These are phyloP conservation scores for Maniola hyperantus DNA, from an alignment of 2,888 invertebrate genomes.

Conservation along the genomic window DNA sequence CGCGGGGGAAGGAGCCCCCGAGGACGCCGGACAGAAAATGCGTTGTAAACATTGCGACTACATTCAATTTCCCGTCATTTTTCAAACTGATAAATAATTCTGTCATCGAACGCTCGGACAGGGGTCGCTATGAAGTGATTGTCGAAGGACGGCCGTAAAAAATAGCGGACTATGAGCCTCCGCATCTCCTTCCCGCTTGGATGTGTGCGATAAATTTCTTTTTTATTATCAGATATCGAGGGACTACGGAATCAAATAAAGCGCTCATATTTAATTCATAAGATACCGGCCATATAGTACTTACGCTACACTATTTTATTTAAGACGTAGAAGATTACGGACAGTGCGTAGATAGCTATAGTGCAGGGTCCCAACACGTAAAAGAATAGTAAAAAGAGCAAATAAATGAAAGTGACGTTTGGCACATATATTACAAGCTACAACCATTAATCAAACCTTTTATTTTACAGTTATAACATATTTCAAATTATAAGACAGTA, in stretches of 20 bases:
- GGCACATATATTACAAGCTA: not conserved
- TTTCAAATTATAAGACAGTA: too few species aligned
- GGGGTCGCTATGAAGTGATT: conserved; percentile 83
- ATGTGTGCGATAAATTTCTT: conserved; percentile 81
- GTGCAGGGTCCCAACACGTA: conserved; percentile 11
- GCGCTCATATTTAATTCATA: conserved; percentile 83
- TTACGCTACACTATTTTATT: conserved; percentile 78
- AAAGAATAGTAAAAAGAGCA: conserved; percentile 14
- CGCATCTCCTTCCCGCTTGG: conserved; percentile 53
- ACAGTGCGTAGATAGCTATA: conserved; percentile 34
- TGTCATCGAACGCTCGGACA: conserved; percentile 82
- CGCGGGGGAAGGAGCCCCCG: conserved; percentile 82
- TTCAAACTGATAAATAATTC: conserved; percentile 84
- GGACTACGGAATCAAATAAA: conserved; percentile 83
- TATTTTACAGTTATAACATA: too few species aligned
- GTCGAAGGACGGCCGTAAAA: conserved; percentile 79
- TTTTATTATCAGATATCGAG: conserved; percentile 83
- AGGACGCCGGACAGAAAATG: conserved; percentile 80
- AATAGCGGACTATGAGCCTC: conserved; percentile 76
- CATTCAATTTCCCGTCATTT: conserved; percentile 84
- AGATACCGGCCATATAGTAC: conserved; percentile 80
- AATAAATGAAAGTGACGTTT: conserved; percentile 1
- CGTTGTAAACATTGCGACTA: conserved; percentile 84
- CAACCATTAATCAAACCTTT: too few species aligned
- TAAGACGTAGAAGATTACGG: conserved; percentile 77